phyloP scores from a whole-genome alignment of 30 jellyfish, hydroid and myxozoan species.

The Aurelia aurita region DNA sequence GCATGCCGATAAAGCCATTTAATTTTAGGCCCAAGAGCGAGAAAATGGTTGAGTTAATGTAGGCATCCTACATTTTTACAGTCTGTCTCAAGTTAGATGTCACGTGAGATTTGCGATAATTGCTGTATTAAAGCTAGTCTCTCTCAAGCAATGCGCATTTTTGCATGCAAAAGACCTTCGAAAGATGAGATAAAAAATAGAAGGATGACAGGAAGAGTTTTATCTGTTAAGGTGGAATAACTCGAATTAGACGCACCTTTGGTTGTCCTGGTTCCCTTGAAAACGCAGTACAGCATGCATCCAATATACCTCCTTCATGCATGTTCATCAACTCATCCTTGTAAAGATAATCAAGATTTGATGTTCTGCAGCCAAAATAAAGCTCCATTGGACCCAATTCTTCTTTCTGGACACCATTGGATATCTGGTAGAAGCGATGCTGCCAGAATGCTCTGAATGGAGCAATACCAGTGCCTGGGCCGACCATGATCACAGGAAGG shows the following conservation, averaged over 20 bases:
- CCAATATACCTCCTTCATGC: conserved; percentile 54
- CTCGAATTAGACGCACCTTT: conserved; percentile 59
- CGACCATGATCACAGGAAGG: conserved; percentile 86
- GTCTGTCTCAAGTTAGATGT: no score
- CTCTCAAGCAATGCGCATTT: no score
- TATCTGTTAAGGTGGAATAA: background rate
- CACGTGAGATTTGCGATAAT: no score
- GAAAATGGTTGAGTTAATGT: no score
- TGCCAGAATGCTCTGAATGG: conserved; percentile 95
- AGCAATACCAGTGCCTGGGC: conserved; percentile 97
- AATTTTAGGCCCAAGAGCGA: no score
- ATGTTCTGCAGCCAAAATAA: conserved; percentile 90
- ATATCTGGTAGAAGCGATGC: conserved; percentile 56
- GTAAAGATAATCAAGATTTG: conserved; percentile 70
- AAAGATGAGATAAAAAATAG: no score
- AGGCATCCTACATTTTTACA: no score
- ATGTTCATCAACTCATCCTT: conserved; percentile 61
- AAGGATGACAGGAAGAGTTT: no score
- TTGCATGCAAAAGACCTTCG: no score
- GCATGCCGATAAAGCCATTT: no score
- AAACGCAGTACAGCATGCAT: conserved; percentile 64
- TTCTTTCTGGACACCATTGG: conserved; percentile 32
- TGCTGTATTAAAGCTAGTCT: no score
- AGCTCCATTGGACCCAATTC: conserved; percentile 66
- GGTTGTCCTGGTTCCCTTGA: conserved; percentile 86